These are phyloP conservation scores for Chrysomela aeneicollis DNA, from an alignment of 2,888 invertebrate genomes.

Conservation along the genomic window DNA sequence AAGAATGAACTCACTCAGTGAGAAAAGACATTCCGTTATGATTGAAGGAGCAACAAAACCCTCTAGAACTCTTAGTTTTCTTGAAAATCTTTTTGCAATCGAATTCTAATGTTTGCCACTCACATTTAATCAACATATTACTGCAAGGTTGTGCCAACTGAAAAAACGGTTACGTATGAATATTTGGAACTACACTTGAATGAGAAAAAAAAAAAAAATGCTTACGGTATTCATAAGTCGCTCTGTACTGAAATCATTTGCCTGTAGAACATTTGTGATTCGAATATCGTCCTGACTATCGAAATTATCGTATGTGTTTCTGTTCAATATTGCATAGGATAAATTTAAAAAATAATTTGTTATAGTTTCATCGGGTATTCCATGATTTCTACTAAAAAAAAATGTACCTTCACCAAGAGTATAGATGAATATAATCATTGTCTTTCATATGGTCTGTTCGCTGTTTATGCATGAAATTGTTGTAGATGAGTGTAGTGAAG, in stretches of 20 bases:
- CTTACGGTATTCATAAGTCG: constrained; percentile 9
- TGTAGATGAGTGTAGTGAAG: too few species aligned
- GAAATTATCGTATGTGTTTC: neutral
- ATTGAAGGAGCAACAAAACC: constrained; percentile 15
- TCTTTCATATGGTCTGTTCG: too few species aligned
- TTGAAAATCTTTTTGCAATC: constrained; percentile 1
- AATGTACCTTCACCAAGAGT: too few species aligned
- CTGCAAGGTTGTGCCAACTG: constrained; percentile 16
- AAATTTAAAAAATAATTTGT: neutral
- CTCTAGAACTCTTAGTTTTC: constrained; percentile 8
- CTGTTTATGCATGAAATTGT: too few species aligned
- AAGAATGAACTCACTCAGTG: neutral
- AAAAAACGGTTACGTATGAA: neutral
- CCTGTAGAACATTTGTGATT: neutral
- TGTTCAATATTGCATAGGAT: neutral
- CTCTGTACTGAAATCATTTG: constrained; percentile 8
- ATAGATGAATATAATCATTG: too few species aligned
- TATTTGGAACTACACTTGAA: too few species aligned
- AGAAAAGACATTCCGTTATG: neutral
- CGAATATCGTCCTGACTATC: neutral
- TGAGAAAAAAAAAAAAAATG: neutral
- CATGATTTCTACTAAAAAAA: constrained; percentile 6
- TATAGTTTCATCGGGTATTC: neutral
- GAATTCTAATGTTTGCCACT: constrained; percentile 4
- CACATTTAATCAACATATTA: constrained; percentile 10